phyloP scores from a whole-genome alignment of 2,113 vertebrate genomes.

The Callospermophilus lateralis region DNA sequence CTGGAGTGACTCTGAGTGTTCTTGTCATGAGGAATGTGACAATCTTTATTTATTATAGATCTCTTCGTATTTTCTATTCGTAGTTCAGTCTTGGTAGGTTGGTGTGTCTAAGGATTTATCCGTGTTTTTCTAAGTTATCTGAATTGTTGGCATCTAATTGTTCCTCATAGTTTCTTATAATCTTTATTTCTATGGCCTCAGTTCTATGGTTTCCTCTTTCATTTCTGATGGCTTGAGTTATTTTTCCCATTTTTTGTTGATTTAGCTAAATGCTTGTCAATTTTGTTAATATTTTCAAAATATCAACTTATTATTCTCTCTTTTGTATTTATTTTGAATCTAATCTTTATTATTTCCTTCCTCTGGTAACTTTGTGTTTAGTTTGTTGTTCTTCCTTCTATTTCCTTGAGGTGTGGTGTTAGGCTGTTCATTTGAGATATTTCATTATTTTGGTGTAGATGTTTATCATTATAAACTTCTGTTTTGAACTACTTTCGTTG shows the following conservation, averaged over 20 bases:
- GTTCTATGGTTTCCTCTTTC: background rate
- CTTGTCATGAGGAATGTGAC: too few relatives aligned
- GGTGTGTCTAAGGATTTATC: background rate
- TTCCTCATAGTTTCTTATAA: background rate
- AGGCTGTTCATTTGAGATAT: background rate
- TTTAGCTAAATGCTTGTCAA: background rate
- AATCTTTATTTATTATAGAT: background rate
- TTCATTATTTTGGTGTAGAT: background rate
- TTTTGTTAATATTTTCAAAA: background rate
- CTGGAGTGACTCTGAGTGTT: too few relatives aligned
- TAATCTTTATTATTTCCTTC: background rate
- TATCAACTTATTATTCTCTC: background rate
- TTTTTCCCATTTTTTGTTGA: background rate
- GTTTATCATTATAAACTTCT: background rate
- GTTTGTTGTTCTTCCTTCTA: background rate
- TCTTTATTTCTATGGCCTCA: background rate
- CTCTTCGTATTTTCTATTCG: background rate
- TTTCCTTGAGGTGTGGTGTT: background rate
- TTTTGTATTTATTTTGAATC: background rate
- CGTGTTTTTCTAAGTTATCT: background rate
- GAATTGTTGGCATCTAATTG: background rate
- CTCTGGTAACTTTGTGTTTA: slow-evolving; percentile 28
- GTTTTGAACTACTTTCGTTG: background rate
- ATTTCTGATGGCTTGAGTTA: background rate
- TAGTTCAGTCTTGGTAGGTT: background rate